These are phyloP conservation scores for Cossypha polioptera DNA, from an alignment of 2,797 vertebrate genomes.

Conservation along the genomic window DNA sequence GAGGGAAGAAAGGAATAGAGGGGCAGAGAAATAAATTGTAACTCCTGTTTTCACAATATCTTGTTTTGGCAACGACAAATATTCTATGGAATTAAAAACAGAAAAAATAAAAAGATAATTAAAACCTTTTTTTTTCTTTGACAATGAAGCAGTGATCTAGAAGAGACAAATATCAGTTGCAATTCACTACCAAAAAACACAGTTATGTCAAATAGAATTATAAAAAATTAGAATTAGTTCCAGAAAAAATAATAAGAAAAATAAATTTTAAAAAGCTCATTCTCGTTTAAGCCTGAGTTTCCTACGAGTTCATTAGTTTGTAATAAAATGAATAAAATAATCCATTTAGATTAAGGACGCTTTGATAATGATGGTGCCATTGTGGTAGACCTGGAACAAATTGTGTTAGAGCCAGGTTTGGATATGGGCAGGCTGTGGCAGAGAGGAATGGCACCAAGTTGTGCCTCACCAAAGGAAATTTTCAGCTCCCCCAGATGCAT, in stretches of 20 bases:
- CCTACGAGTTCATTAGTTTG: fast-evolving
- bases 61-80: neutral
- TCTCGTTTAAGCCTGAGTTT: neutral
- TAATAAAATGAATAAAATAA: neutral
- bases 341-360: neutral
- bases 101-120: neutral
- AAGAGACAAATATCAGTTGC: neutral
- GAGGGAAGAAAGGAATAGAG: neutral
- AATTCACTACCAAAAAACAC: neutral
- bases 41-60: neutral
- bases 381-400: neutral
- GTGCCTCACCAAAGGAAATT: neutral
- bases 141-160: neutral
- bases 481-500: neutral
- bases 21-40: neutral
- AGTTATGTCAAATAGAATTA: neutral
- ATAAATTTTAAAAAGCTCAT: fast-evolving
- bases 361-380: neutral
- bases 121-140: neutral
- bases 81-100: neutral
- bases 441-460: neutral
- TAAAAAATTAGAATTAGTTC: neutral
- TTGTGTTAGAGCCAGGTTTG: neutral
- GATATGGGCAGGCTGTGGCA: neutral
- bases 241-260: neutral